Evolutionary conservation across 2,888 invertebrate species (phyloP).

Genomic region (Morpho helenor): DNA sequence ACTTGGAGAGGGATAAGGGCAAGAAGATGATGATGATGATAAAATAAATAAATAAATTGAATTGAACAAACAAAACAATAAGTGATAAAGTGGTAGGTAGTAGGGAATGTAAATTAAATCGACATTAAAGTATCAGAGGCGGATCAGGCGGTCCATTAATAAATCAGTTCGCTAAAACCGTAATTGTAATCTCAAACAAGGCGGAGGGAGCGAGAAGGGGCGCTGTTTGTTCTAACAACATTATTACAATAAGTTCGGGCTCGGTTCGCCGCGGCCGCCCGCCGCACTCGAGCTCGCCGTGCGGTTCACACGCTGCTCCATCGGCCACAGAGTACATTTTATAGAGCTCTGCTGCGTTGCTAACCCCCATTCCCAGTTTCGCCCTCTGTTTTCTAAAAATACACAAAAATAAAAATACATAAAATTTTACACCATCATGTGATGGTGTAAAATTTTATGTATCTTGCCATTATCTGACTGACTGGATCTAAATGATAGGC

Average conservation of each 20-base stretch:
- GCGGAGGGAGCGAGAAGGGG: constrained; percentile 44
- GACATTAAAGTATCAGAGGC: constrained; percentile 76
- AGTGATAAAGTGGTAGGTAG: constrained; percentile 8
- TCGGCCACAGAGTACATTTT: constrained; percentile 18
- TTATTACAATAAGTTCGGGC: constrained; percentile 77
- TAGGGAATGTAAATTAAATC: constrained; percentile 67
- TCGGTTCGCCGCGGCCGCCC: constrained; percentile 49
- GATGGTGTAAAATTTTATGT: no score
- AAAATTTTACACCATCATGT: no score
- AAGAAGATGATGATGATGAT: no score
- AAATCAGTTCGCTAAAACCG: constrained; percentile 79
- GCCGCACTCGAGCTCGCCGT: constrained; percentile 31
- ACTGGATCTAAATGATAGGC: no score
- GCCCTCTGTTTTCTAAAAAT: no score
- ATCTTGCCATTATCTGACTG: no score
- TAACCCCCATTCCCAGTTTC: neutral
- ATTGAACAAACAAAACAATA: neutral
- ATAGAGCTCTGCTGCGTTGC: neutral
- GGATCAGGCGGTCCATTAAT: constrained; percentile 78
- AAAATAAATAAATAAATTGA: no score
- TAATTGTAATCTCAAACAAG: constrained; percentile 79
- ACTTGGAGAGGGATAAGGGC: no score
- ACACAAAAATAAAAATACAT: no score
- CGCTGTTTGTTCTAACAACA: constrained; percentile 77
- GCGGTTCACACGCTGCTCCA: constrained; percentile 45